phyloP scores from a whole-genome alignment of 2,888 invertebrate genomes.

The Sialis fuliginosa region DNA sequence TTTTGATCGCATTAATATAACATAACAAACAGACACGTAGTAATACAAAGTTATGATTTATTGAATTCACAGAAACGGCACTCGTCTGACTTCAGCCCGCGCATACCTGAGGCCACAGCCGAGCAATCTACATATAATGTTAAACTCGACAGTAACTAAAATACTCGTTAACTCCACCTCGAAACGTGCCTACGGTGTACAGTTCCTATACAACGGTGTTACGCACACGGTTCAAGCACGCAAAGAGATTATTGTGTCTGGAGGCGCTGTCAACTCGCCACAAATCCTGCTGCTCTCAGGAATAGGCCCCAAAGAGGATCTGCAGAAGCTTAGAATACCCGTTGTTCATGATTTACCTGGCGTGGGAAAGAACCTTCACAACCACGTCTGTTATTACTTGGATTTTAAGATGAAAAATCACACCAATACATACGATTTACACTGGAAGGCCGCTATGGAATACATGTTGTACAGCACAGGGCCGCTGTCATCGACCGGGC shows the following conservation, averaged over 20 bases:
- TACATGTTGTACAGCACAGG: slow-evolving; percentile 41
- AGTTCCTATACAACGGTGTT: slow-evolving; percentile 33
- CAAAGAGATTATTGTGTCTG: slow-evolving; percentile 41
- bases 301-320: slow-evolving; percentile 41
- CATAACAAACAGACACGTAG: neutral
- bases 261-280: slow-evolving; percentile 47
- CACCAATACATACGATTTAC: slow-evolving; percentile 27
- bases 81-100: slow-evolving; percentile 38
- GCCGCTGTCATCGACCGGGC: slow-evolving; percentile 43
- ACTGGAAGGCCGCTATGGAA: slow-evolving; percentile 41
- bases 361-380: slow-evolving; percentile 50
- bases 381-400: slow-evolving; percentile 44
- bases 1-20: neutral
- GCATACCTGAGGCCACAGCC: slow-evolving; percentile 40
- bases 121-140: slow-evolving; percentile 38
- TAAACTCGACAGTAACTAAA: slow-evolving; percentile 41
- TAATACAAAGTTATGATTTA: neutral
- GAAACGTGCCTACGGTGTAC: slow-evolving; percentile 37
- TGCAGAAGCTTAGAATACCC: slow-evolving; percentile 37
- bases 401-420: slow-evolving; percentile 29
- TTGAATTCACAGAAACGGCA: slow-evolving; percentile 30
- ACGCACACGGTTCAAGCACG: slow-evolving; percentile 28
- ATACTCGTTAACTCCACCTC: slow-evolving; percentile 27
- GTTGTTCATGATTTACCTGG: slow-evolving; percentile 44
- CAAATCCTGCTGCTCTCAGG: slow-evolving; percentile 48